Conservation (phyloP, 2,113 vertebrate genomes). For the Falcunculus frontatus region DNA sequence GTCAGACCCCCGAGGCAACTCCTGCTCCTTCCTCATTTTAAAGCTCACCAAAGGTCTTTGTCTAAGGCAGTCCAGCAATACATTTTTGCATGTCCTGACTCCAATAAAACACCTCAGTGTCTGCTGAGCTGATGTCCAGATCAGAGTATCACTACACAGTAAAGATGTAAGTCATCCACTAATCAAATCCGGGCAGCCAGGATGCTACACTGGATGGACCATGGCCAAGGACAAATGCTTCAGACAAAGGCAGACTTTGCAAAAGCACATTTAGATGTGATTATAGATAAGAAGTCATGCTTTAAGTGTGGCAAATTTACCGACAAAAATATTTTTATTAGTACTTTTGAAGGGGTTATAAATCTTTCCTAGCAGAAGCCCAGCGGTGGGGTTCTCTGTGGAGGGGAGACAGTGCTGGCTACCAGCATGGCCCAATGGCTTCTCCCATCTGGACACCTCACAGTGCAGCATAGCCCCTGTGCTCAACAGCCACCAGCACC, state of each 20-base stretch:
- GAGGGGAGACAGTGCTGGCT: background rate
- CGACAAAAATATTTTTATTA: background rate
- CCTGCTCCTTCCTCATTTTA: background rate
- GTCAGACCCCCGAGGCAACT: background rate
- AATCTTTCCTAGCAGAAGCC: background rate
- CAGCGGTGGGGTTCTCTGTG: background rate
- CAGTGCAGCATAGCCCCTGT: background rate
- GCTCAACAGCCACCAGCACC: background rate
- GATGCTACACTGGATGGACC: background rate
- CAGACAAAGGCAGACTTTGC: background rate
- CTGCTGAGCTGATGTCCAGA: background rate
- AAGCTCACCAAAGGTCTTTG: background rate
- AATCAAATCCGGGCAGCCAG: background rate
- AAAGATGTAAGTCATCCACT: background rate
- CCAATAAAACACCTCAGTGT: background rate
- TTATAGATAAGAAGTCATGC: background rate
- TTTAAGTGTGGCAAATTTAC: background rate
- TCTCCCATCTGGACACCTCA: background rate
- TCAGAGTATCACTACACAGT: background rate
- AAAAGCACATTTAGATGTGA: background rate
- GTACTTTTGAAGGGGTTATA: background rate
- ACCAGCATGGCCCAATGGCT: background rate
- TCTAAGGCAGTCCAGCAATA: background rate
- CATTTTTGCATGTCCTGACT: background rate
- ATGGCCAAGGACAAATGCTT: background rate